phyloP scores from a whole-genome alignment of 2,888 invertebrate genomes.

The Pristionchus mayeri region DNA sequence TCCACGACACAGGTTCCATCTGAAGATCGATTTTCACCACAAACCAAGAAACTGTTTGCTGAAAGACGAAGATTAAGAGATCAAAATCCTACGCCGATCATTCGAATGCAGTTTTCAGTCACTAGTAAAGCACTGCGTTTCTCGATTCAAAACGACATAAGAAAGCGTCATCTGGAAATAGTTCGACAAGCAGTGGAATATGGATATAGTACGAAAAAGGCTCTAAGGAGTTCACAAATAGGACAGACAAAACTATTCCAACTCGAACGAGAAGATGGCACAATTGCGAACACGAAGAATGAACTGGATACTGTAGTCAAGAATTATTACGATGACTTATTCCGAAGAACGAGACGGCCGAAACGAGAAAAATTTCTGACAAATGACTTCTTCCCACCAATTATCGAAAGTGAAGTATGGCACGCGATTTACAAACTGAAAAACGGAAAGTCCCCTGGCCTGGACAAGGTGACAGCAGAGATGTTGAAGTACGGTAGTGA shows the following conservation, averaged over 20 bases:
- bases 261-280: background rate
- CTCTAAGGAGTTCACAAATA: background rate
- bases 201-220: background rate
- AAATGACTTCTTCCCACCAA: constrained; percentile 65
- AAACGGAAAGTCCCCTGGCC: constrained; percentile 29
- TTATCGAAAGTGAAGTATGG: background rate
- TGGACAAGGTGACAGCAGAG: constrained; percentile 30
- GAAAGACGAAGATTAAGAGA: background rate
- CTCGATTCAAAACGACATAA: background rate
- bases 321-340: background rate
- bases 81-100: background rate
- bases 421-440: background rate
- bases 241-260: background rate
- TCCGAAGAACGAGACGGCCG: background rate
- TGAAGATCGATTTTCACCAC: background rate
- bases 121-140: background rate
- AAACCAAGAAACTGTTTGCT: background rate
- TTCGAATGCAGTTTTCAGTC: background rate
- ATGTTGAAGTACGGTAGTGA: constrained; percentile 33
- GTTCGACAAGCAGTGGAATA: background rate
- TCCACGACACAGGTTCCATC: background rate
- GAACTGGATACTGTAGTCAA: background rate
- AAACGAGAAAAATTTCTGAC: background rate
- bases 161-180: background rate
- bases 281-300: background rate